A percentile compares a stretch with the other conserved stretches of the same genome.
Evolutionary conservation across 2,797 vertebrate species (phyloP).

Genomic region (Heliangelus exortis): DNA sequence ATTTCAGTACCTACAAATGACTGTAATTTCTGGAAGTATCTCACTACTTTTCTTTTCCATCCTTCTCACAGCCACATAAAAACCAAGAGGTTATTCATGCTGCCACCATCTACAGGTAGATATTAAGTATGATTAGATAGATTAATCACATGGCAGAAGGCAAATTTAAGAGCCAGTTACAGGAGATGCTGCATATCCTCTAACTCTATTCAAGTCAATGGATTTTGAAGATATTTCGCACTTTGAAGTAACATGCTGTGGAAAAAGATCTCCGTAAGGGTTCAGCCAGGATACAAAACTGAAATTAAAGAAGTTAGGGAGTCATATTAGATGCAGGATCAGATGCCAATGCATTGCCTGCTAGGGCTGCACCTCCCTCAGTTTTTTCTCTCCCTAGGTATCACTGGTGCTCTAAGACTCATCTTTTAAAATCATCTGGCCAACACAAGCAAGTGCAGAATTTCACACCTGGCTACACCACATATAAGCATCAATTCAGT

Average conservation of each 20-base stretch:
- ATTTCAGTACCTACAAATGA: conserved; percentile 75
- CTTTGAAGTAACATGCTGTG: conserved; percentile 4
- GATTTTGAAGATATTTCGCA: conserved; percentile 14
- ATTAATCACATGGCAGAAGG: conserved; percentile 50
- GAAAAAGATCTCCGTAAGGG: conserved; percentile 23
- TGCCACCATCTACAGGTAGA: conserved; percentile 39
- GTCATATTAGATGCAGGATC: background rate
- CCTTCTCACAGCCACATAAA: conserved; percentile 20
- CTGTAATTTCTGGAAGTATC: conserved; percentile 67
- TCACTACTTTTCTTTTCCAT: conserved; percentile 25
- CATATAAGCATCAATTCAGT: background rate
- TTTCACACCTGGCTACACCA: background rate
- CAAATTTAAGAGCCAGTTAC: conserved; percentile 47
- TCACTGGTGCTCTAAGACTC: background rate
- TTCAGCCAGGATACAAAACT: conserved; percentile 7
- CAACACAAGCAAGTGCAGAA: rapidly evolving
- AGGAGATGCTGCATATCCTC: conserved; percentile 2
- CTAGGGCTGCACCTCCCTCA: background rate
- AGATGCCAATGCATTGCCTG: background rate
- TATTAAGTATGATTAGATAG: conserved; percentile 46
- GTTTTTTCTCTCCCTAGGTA: background rate
- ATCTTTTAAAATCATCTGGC: background rate
- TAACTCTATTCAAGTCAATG: conserved; percentile 24
- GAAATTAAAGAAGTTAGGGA: conserved; percentile 25
- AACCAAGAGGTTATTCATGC: conserved; percentile 37